Conservation (phyloP, 2,113 vertebrate species). For the Chloebia gouldiae region DNA sequence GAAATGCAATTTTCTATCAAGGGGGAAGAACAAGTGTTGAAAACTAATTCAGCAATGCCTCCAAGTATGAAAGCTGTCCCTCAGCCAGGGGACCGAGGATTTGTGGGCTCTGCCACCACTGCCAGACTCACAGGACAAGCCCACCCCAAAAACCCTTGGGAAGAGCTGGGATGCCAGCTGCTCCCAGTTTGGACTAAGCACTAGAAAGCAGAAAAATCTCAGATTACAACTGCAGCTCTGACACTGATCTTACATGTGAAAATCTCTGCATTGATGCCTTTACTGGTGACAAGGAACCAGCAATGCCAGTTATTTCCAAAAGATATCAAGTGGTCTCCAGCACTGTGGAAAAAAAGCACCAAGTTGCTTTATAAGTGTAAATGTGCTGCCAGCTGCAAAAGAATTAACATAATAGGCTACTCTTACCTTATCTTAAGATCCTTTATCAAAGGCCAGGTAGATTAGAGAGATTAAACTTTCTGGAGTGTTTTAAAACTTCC, state of each 20-base stretch:
- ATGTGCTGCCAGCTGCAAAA: background rate
- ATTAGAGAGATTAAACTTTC: background rate
- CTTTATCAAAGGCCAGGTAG: background rate
- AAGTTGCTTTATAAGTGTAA: background rate
- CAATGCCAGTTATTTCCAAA: fast-evolving
- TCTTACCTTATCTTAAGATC: background rate
- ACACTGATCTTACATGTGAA: fast-evolving
- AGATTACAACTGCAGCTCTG: background rate
- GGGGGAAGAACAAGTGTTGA: background rate
- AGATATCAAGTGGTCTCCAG: background rate
- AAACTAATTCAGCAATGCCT: background rate
- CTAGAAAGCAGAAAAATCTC: background rate
- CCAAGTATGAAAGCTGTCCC: background rate
- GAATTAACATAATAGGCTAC: background rate
- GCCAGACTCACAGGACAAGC: background rate
- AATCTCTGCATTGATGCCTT: background rate
- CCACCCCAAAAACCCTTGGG: background rate
- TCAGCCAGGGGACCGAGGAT: background rate
- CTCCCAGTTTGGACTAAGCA: background rate
- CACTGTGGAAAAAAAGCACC: background rate
- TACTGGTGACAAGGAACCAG: fast-evolving
- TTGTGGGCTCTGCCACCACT: fast-evolving
- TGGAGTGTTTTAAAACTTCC: background rate
- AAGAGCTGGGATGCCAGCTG: background rate
- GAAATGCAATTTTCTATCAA: background rate